Evolutionary conservation across 2,888 invertebrate species (phyloP).

Genomic region (Xestoiulus laeticollis): DNA sequence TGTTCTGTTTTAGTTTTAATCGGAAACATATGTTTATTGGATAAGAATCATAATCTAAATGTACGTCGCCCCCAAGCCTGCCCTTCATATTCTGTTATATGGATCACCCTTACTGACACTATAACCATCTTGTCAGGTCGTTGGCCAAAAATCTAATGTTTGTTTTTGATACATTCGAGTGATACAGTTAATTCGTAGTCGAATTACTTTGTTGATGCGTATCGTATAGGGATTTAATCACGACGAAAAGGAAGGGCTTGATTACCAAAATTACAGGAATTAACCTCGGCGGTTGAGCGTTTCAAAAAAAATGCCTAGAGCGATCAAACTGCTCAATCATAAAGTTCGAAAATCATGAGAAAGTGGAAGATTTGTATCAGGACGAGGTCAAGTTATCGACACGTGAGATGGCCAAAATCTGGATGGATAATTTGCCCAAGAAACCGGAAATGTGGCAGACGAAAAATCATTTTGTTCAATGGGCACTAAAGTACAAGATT

Average conservation of each 20-base stretch:
- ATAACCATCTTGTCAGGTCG: background rate
- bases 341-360: background rate
- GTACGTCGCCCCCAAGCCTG: background rate
- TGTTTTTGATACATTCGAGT: slow-evolving; percentile 8
- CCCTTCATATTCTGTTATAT: background rate
- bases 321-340: background rate
- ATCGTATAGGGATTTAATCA: background rate
- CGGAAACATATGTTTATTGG: no score
- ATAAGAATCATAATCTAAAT: no score
- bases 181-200: background rate
- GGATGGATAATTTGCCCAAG: background rate
- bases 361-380: background rate
- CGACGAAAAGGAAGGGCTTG: background rate
- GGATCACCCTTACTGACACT: background rate
- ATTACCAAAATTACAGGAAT: background rate
- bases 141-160: background rate
- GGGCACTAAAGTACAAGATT: no score
- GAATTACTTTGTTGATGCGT: background rate
- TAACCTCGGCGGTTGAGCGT: background rate
- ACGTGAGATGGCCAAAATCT: background rate
- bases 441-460: background rate
- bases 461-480: no score
- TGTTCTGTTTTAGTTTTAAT: no score
- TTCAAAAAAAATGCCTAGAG: background rate
- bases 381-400: background rate